Conservation (phyloP, 2,113 vertebrate genomes). For the Archilochus colubris region DNA sequence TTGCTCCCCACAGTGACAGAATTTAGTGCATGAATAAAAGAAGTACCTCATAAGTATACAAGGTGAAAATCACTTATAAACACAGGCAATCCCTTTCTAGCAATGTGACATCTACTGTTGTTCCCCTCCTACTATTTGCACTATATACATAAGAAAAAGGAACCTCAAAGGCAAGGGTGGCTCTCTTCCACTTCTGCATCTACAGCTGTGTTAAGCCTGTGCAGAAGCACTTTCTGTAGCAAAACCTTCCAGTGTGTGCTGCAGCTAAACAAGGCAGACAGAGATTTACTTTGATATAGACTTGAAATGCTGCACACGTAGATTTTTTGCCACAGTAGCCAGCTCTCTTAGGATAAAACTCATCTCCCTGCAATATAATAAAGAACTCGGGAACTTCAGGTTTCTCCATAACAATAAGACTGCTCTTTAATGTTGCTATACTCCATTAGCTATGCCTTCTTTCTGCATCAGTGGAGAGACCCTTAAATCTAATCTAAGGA, state of each 20-base stretch:
- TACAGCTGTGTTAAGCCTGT: neutral
- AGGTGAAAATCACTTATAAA: neutral
- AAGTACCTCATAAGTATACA: neutral
- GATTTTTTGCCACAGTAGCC: neutral
- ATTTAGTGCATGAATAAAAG: neutral
- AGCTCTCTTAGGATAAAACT: slow-evolving; percentile 34
- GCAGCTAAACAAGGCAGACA: neutral
- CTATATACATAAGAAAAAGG: neutral
- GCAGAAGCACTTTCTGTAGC: neutral
- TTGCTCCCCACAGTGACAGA: neutral
- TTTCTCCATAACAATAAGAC: slow-evolving; percentile 27
- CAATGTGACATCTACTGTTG: neutral
- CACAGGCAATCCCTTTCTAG: neutral
- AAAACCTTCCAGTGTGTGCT: neutral
- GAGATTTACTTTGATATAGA: neutral
- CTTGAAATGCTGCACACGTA: slow-evolving; percentile 43
- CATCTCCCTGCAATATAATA: slow-evolving; percentile 15
- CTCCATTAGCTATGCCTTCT: neutral
- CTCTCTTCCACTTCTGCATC: neutral
- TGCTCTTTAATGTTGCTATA: neutral
- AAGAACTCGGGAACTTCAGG: slow-evolving; percentile 23
- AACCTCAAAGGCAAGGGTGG: neutral
- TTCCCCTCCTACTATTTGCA: neutral
- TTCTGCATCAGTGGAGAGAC: slow-evolving; percentile 37
- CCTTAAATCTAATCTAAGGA: slow-evolving; percentile 37